phyloP scores from a whole-genome alignment of 2,888 invertebrate genomes.

The Aquatica leii region DNA sequence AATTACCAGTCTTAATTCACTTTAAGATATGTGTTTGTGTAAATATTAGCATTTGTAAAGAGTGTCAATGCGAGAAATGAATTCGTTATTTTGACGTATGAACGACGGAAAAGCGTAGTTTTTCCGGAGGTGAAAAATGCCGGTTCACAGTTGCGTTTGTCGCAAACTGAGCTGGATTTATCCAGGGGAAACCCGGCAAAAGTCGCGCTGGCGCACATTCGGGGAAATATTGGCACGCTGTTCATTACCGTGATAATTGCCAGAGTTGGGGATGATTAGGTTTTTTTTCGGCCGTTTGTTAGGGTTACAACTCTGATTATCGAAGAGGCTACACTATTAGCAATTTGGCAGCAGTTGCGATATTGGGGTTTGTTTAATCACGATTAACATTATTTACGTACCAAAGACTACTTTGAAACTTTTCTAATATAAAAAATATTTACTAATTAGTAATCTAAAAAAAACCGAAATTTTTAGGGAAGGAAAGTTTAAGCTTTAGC shows the following conservation, averaged over 20 bases:
- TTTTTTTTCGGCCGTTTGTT: constrained; percentile 42
- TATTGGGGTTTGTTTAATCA: constrained; percentile 19
- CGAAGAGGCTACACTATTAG: constrained; percentile 33
- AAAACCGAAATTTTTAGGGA: too few relatives aligned
- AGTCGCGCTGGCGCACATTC: constrained; percentile 49
- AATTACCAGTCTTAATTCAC: too few relatives aligned
- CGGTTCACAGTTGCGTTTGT: constrained; percentile 45
- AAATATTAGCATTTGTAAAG: too few relatives aligned
- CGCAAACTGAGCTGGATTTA: constrained; percentile 52
- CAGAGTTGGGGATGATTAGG: constrained; percentile 48
- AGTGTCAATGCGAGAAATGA: too few relatives aligned
- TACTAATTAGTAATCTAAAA: too few relatives aligned
- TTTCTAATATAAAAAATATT: too few relatives aligned
- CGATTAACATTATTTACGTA: too few relatives aligned
- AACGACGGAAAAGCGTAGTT: constrained; percentile 27
- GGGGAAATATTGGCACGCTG: constrained; percentile 46
- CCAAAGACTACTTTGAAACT: too few relatives aligned
- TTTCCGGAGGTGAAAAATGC: constrained; percentile 39
- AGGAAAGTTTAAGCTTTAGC: too few relatives aligned
- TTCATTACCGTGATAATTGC: constrained; percentile 50
- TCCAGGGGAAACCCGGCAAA: constrained; percentile 51
- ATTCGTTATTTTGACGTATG: neutral
- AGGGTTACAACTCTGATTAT: constrained; percentile 34
- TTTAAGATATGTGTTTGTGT: too few relatives aligned
- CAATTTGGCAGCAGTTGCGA: constrained; percentile 28